Percentiles rank a stretch among this genome's conserved stretches.
Conservation (phyloP, 2,888 invertebrate genomes). For the Hipparchia semele region DNA sequence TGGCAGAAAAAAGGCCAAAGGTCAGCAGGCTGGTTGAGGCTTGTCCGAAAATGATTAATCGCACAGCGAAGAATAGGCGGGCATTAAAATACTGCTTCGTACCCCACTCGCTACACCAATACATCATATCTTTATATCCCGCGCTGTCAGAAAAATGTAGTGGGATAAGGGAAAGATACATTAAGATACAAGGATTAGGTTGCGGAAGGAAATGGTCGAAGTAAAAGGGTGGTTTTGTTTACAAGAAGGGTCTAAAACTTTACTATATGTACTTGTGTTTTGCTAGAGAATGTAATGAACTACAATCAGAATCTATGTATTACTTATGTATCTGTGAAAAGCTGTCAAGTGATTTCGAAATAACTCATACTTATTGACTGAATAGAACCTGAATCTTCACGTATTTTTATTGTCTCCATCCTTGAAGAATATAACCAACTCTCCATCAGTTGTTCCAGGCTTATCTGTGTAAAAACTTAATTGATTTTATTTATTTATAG, state of each 20-base stretch:
- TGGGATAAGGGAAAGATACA: slow-evolving; percentile 20
- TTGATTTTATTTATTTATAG: too few relatives aligned
- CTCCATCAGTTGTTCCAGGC: too few relatives aligned
- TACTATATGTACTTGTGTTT: neutral
- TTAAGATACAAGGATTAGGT: slow-evolving; percentile 16
- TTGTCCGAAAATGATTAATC: slow-evolving; percentile 39
- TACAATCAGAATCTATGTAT: neutral
- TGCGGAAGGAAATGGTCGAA: slow-evolving; percentile 8
- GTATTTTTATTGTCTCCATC: too few relatives aligned
- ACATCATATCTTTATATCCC: slow-evolving; percentile 45
- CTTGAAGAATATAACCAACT: too few relatives aligned
- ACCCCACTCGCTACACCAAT: slow-evolving; percentile 47
- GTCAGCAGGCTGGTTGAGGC: slow-evolving; percentile 29
- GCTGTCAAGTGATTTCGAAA: too few relatives aligned
- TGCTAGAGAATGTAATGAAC: too few relatives aligned
- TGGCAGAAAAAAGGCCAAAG: slow-evolving; percentile 44
- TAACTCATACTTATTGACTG: too few relatives aligned
- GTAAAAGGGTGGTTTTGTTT: slow-evolving; percentile 15
- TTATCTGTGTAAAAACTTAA: too few relatives aligned
- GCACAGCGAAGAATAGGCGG: slow-evolving; percentile 39
- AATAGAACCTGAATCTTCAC: too few relatives aligned
- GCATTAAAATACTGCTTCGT: slow-evolving; percentile 52
- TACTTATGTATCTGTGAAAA: too few relatives aligned
- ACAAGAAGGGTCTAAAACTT: neutral
- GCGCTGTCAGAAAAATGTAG: slow-evolving; percentile 34